Conservation (phyloP, 2,797 vertebrate genomes). For the Yasuhikotakia modesta region DNA sequence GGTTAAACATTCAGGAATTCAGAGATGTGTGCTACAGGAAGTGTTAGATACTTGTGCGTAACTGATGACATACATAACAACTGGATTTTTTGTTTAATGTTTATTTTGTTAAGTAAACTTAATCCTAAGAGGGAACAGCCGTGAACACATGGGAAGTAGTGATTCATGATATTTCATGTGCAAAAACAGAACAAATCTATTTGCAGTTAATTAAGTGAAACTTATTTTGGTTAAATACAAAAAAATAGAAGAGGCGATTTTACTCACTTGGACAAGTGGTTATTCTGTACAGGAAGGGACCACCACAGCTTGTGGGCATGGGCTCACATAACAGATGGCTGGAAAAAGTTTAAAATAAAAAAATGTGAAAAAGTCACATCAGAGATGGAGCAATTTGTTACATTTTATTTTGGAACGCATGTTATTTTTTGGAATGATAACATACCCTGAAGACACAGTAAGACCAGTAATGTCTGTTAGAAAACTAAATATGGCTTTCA, state of each 20-base stretch:
- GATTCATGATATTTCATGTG: neutral
- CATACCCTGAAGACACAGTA: too few relatives aligned
- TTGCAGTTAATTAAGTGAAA: neutral
- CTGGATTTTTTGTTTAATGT: neutral
- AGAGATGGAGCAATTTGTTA: neutral
- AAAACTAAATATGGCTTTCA: too few relatives aligned
- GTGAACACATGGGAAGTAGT: neutral
- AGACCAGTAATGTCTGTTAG: too few relatives aligned
- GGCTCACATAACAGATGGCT: neutral
- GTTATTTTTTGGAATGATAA: neutral
- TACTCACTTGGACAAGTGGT: neutral
- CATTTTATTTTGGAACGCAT: too few relatives aligned
- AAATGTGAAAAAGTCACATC: neutral
- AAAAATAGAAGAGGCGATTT: neutral
- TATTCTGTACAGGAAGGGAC: neutral
- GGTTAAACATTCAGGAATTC: neutral
- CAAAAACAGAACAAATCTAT: neutral
- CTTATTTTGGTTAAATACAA: conserved; percentile 1
- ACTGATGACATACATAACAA: neutral
- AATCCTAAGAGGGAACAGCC: neutral
- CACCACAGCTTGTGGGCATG: neutral
- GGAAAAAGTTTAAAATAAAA: neutral
- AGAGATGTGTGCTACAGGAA: too few relatives aligned
- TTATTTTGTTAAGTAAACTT: conserved; percentile 1
- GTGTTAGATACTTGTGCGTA: neutral